These are phyloP conservation scores for Sebastes jordani DNA, from an alignment of 2,797 vertebrate species.

Conservation along the genomic window DNA sequence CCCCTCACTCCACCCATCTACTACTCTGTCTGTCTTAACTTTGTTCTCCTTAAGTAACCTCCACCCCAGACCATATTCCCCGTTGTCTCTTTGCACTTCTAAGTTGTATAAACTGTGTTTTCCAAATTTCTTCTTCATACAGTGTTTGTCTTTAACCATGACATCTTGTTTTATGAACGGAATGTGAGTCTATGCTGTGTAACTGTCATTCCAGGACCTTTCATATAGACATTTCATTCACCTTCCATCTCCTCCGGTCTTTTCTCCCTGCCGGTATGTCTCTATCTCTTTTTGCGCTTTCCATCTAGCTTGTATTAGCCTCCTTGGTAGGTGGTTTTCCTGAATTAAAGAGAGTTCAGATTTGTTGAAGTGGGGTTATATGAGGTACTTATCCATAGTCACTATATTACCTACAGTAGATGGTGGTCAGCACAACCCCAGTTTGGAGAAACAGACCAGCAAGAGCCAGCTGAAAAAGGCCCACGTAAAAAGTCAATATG, in stretches of 20 bases:
- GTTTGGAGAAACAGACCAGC: no score
- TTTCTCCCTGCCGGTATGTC: background rate
- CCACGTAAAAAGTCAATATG: background rate
- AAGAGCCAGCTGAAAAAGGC: no score
- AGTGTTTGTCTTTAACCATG: slow-evolving; percentile 39
- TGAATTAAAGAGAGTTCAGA: background rate
- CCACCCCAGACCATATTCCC: background rate
- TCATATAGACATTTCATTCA: background rate
- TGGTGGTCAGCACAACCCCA: no score
- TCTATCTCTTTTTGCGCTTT: background rate
- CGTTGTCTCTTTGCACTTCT: background rate
- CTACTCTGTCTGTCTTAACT: slow-evolving; percentile 33
- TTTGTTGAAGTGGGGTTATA: background rate
- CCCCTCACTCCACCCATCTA: slow-evolving; percentile 43
- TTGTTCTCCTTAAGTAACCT: slow-evolving; percentile 37
- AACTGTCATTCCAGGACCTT: slow-evolving; percentile 5
- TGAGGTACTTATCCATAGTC: no score
- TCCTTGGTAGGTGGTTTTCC: background rate
- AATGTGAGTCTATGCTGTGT: slow-evolving; percentile 13
- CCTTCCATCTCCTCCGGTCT: background rate
- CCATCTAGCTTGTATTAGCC: background rate
- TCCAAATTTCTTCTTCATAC: slow-evolving; percentile 42
- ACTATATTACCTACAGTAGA: no score
- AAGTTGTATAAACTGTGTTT: slow-evolving; percentile 34
- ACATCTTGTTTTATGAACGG: slow-evolving; percentile 1